Evolutionary conservation across 2,797 vertebrate genomes (phyloP).

Genomic region (Poeciliopsis paucimaculata): DNA sequence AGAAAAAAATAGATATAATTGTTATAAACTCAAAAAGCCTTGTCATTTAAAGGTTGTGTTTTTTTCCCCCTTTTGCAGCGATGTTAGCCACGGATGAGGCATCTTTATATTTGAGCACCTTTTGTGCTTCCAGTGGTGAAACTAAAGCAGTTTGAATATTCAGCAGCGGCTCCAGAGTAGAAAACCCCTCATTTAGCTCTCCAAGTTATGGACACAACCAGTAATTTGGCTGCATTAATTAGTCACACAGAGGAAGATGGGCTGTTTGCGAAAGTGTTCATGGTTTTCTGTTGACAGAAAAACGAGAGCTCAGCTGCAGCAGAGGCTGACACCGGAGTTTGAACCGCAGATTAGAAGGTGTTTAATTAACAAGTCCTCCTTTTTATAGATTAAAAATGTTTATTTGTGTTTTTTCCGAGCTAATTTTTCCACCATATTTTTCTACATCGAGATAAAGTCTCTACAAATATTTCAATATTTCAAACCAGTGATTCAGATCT

Average conservation of each 20-base stretch:
- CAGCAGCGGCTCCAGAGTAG: constrained; percentile 32
- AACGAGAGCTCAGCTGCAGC: constrained; percentile 29
- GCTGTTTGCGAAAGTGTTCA: neutral
- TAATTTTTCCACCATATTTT: neutral
- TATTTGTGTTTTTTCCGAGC: neutral
- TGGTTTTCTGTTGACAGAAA: constrained; percentile 9
- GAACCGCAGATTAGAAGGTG: constrained; percentile 47
- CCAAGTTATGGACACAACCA: constrained; percentile 56
- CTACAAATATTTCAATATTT: neutral
- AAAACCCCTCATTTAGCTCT: constrained; percentile 65
- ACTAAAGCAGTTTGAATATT: constrained; percentile 48
- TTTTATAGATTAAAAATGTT: neutral
- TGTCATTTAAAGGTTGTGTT: neutral
- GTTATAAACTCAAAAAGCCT: neutral
- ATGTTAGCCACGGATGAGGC: neutral
- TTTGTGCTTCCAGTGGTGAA: constrained; percentile 14
- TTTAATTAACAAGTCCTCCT: constrained; percentile 53
- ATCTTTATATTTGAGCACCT: constrained; percentile 17
- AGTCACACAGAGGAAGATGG: constrained; percentile 36
- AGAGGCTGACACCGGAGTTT: constrained; percentile 36
- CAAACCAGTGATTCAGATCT: neutral
- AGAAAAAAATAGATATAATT: neutral
- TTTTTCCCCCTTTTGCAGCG: neutral
- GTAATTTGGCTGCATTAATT: constrained; percentile 63
- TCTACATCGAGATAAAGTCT: neutral